Conservation (phyloP, 2,888 invertebrate species). For the Coelopa pilipes region DNA sequence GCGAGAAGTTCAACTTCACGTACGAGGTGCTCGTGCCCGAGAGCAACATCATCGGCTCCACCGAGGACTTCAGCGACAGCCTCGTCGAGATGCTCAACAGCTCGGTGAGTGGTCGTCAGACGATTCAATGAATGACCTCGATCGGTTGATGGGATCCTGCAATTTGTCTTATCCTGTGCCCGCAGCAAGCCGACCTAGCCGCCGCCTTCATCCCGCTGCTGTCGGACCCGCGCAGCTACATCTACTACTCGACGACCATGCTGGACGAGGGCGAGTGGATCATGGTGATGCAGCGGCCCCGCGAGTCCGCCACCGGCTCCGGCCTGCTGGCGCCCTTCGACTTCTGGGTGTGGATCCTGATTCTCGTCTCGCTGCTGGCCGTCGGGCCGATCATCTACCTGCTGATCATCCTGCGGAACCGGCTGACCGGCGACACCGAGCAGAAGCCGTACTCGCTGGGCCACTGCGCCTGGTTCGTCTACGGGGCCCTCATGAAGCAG, state of each 20-base stretch:
- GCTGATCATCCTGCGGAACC: conserved; percentile 74
- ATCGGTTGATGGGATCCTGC: background rate
- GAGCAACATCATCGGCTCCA: conserved; percentile 72
- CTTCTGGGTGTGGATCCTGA: conserved; percentile 77
- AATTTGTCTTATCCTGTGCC: conserved; percentile 25
- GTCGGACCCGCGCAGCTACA: conserved; percentile 69
- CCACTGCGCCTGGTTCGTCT: conserved; percentile 84
- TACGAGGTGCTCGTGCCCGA: conserved; percentile 76
- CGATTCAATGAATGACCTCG: background rate
- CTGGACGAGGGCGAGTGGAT: conserved; percentile 83
- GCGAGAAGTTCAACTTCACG: conserved; percentile 77
- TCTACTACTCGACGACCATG: conserved; percentile 70
- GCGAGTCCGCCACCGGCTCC: conserved; percentile 83
- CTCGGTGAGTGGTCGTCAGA: conserved; percentile 66
- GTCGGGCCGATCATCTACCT: conserved; percentile 84
- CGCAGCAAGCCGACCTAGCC: conserved; percentile 79
- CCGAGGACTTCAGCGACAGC: conserved; percentile 69
- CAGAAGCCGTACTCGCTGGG: conserved; percentile 73
- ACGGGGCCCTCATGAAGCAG: conserved; percentile 88
- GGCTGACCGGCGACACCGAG: conserved; percentile 71
- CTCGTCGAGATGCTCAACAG: conserved; percentile 73
- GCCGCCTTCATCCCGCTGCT: conserved; percentile 81
- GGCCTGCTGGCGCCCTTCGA: conserved; percentile 86
- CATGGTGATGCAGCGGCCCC: conserved; percentile 82
- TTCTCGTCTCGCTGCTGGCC: conserved; percentile 76